Conservation (phyloP, 2,888 invertebrate genomes). For the Dorcus parallelipipedus region DNA sequence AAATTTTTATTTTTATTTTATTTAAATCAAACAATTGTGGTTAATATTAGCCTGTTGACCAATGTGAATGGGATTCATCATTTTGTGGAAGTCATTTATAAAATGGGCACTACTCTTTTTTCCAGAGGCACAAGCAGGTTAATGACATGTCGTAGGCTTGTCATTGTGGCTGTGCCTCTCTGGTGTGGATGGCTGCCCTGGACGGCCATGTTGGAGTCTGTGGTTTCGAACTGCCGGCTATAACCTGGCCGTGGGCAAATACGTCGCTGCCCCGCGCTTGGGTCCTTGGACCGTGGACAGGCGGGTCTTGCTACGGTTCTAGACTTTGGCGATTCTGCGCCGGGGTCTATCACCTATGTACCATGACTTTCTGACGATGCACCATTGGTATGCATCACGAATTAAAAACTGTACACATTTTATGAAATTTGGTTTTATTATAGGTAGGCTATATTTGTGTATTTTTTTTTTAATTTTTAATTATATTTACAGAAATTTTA, state of each 20-base stretch:
- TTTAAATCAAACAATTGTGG: slow-evolving; percentile 12
- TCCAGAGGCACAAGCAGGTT: slow-evolving; percentile 51
- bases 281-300: slow-evolving; percentile 35
- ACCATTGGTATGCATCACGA: slow-evolving; percentile 31
- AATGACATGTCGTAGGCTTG: slow-evolving; percentile 40
- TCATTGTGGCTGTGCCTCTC: slow-evolving; percentile 50
- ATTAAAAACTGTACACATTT: slow-evolving; percentile 26
- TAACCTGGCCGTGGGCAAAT: slow-evolving; percentile 32
- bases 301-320: slow-evolving; percentile 31
- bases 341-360: slow-evolving; percentile 26
- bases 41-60: slow-evolving; percentile 42
- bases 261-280: slow-evolving; percentile 32
- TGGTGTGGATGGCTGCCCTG: slow-evolving; percentile 28
- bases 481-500: slow-evolving; percentile 18
- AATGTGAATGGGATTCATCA: slow-evolving; percentile 36
- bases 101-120: slow-evolving; percentile 48
- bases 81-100: slow-evolving; percentile 31
- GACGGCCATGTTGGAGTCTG: slow-evolving; percentile 42
- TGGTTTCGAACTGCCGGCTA: slow-evolving; percentile 36
- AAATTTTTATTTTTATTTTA: slow-evolving; percentile 29
- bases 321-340: slow-evolving; percentile 23
- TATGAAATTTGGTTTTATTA: slow-evolving; percentile 26
- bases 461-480: slow-evolving; percentile 23
- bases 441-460: slow-evolving; percentile 29
- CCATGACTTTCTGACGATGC: slow-evolving; percentile 27